A percentile compares a stretch with the other conserved stretches of the same genome.
Conservation (phyloP, 2,797 vertebrate species). For the Micrastur ruficollis region DNA sequence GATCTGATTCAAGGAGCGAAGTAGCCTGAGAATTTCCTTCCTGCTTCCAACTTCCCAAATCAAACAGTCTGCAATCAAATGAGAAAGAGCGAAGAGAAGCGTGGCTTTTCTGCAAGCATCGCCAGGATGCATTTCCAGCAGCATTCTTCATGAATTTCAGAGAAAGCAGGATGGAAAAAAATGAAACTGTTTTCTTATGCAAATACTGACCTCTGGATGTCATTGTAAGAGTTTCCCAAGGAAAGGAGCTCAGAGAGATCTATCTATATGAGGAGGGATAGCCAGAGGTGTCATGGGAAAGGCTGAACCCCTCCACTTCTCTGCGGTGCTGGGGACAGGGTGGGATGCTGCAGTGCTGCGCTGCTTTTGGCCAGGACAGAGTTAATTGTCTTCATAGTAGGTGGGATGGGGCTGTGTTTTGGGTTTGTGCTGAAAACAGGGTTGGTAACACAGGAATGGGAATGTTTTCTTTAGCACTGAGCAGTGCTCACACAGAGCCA, state of each 20-base stretch:
- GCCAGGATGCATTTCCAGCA: not conserved
- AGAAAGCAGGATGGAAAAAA: not conserved
- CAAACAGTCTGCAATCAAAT: not conserved
- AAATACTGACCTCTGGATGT: not conserved
- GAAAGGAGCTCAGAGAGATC: not conserved
- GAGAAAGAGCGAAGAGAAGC: not conserved
- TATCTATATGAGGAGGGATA: not conserved
- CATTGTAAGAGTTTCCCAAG: not conserved
- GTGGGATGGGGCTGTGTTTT: too few species aligned
- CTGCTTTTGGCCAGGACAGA: too few species aligned
- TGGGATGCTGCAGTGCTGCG: not conserved
- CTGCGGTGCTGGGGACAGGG: not conserved
- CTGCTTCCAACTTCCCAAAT: not conserved
- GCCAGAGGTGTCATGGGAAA: fast-evolving
- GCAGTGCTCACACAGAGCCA: too few species aligned
- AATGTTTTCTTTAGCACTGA: too few species aligned
- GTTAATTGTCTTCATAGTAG: too few species aligned
- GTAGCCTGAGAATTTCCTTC: not conserved
- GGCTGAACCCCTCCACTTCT: not conserved
- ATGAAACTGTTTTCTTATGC: not conserved
- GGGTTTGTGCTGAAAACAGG: too few species aligned
- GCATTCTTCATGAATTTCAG: not conserved
- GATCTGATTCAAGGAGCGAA: not conserved
- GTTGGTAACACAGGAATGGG: too few species aligned
- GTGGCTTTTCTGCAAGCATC: not conserved